These are phyloP conservation scores for Oreocharis arfaki DNA, from an alignment of 2,113 vertebrate genomes.

Conservation along the genomic window DNA sequence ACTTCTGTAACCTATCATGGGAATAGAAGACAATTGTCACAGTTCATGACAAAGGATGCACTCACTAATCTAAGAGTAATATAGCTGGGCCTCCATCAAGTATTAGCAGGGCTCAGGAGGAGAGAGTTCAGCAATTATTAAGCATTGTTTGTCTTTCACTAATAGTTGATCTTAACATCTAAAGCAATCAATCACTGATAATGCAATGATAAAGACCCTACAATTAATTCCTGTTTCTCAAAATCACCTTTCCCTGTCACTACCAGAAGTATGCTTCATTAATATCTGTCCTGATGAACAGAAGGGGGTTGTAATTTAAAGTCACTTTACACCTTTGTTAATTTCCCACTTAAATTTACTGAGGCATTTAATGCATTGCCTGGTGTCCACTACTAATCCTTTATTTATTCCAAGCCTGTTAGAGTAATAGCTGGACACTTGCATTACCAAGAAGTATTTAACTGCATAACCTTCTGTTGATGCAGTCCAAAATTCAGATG, in stretches of 20 bases:
- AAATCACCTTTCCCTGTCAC: neutral
- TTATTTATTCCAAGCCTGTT: neutral
- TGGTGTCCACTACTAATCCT: neutral
- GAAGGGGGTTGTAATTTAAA: neutral
- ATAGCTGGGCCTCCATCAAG: neutral
- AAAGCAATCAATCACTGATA: conserved; percentile 1
- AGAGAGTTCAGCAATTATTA: conserved; percentile 14
- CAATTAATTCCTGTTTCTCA: conserved; percentile 19
- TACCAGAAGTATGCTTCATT: neutral
- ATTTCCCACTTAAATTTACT: neutral
- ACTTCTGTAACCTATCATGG: neutral
- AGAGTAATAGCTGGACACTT: neutral
- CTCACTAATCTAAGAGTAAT: conserved; percentile 20
- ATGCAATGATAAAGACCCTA: neutral
- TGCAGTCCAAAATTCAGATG: neutral
- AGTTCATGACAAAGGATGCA: neutral
- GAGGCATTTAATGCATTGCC: neutral
- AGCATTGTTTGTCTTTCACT: conserved; percentile 23
- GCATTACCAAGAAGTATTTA: neutral
- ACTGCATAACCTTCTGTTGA: neutral
- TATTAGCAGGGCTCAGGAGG: neutral
- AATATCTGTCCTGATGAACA: neutral
- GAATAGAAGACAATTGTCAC: neutral
- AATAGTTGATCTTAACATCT: neutral
- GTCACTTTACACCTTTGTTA: neutral